Conservation (phyloP, 1,140 invertebrate genomes). For the Anoplophora glabripennis region DNA sequence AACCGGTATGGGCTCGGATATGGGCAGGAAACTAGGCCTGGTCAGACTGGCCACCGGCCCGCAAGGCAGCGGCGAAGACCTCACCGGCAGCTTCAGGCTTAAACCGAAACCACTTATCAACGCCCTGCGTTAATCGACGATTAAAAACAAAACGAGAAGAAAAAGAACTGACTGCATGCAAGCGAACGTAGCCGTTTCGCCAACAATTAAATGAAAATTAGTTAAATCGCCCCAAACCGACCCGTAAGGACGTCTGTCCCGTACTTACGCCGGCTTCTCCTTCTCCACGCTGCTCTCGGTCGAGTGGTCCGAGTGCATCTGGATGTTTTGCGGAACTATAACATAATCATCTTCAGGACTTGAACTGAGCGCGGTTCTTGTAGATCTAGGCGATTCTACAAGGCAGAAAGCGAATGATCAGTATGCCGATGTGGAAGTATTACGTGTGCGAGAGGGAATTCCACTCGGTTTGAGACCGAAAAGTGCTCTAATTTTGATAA, state of each 20-base stretch:
- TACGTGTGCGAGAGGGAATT: too few relatives aligned
- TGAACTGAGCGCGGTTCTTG: constrained; percentile 42
- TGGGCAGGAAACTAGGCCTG: constrained; percentile 66
- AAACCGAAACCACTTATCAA: neutral
- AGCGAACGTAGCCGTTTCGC: too few relatives aligned
- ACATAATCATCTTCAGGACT: constrained; percentile 86
- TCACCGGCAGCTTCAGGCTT: constrained; percentile 9
- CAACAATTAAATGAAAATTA: too few relatives aligned
- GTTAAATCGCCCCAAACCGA: too few relatives aligned
- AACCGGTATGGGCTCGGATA: constrained; percentile 76
- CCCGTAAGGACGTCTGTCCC: neutral
- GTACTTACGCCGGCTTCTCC: constrained; percentile 29
- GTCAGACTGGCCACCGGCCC: constrained; percentile 56
- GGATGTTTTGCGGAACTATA: constrained; percentile 73
- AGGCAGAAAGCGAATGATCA: constrained; percentile 11
- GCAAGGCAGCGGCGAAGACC: constrained; percentile 24
- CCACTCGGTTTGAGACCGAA: too few relatives aligned
- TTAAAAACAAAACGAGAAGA: too few relatives aligned
- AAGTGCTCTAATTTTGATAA: too few relatives aligned
- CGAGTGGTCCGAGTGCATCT: constrained; percentile 47
- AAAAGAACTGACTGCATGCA: too few relatives aligned
- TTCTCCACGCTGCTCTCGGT: constrained; percentile 50
- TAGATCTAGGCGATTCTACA: constrained; percentile 48
- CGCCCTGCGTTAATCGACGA: neutral
- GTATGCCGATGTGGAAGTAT: too few relatives aligned